phyloP scores from a whole-genome alignment of 2,888 invertebrate genomes.

The Agrotis puta region DNA sequence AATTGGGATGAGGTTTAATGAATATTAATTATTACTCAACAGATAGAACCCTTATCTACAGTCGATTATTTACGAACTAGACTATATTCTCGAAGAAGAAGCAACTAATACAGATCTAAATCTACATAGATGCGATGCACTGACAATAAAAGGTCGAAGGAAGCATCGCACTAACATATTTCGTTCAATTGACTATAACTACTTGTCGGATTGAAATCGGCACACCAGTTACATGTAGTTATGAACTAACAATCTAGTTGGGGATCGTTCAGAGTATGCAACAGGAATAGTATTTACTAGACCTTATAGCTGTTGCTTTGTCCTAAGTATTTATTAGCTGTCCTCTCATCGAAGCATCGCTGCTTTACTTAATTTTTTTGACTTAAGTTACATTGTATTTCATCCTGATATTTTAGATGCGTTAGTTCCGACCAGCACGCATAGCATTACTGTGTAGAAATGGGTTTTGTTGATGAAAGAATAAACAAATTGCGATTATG shows the following conservation, averaged over 20 bases:
- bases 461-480: too few species aligned
- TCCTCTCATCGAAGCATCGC: neutral
- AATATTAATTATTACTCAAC: neutral
- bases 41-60: neutral
- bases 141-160: constrained; percentile 20
- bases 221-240: constrained; percentile 14
- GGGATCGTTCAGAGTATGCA: neutral
- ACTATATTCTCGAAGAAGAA: neutral
- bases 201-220: constrained; percentile 33
- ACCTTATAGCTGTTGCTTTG: neutral
- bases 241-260: constrained; percentile 24
- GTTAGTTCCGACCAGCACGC: too few species aligned
- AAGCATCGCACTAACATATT: constrained; percentile 27
- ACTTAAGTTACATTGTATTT: neutral
- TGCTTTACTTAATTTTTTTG: neutral
- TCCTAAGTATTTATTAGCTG: neutral
- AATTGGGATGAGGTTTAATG: too few species aligned
- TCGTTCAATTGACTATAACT: constrained; percentile 53
- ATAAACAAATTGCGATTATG: too few species aligned
- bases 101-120: neutral
- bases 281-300: neutral
- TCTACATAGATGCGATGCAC: neutral
- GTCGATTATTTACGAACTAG: neutral
- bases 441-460: too few species aligned
- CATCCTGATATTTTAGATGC: too few species aligned